Evolutionary conservation across 2,797 vertebrate genomes (phyloP).

Genomic region (Coracias cyanogaster): DNA sequence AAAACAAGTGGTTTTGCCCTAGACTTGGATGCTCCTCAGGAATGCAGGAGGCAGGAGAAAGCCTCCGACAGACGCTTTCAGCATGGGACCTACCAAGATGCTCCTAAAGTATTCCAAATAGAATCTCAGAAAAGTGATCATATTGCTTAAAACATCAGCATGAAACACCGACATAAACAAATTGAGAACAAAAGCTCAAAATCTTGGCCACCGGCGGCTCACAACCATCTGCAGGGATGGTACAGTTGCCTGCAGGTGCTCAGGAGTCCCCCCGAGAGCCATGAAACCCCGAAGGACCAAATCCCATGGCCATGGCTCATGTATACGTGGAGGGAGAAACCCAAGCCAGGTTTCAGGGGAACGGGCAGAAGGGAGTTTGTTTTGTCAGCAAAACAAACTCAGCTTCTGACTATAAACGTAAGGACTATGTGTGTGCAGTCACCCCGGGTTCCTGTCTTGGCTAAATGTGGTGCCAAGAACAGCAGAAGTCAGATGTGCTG

Average conservation of each 20-base stretch:
- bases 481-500: not conserved
- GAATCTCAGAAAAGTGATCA: not conserved
- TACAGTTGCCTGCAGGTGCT: not conserved
- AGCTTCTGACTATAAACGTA: rapidly evolving
- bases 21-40: not conserved
- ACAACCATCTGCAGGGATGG: not conserved
- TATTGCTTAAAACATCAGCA: not conserved
- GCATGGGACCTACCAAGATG: not conserved
- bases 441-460: not conserved
- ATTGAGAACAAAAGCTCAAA: not conserved
- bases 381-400: not conserved
- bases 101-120: not conserved
- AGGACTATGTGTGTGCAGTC: not conserved
- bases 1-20: not conserved
- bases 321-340: not conserved
- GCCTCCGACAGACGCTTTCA: rapidly evolving
- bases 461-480: not conserved
- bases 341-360: not conserved
- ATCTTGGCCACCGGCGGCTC: not conserved
- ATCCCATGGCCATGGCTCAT: rapidly evolving
- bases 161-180: not conserved
- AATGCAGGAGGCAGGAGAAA: rapidly evolving
- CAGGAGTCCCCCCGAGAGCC: rapidly evolving
- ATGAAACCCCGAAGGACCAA: not conserved
- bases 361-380: not conserved